Conservation (phyloP, 2,888 invertebrate species). For the Autographa gamma region DNA sequence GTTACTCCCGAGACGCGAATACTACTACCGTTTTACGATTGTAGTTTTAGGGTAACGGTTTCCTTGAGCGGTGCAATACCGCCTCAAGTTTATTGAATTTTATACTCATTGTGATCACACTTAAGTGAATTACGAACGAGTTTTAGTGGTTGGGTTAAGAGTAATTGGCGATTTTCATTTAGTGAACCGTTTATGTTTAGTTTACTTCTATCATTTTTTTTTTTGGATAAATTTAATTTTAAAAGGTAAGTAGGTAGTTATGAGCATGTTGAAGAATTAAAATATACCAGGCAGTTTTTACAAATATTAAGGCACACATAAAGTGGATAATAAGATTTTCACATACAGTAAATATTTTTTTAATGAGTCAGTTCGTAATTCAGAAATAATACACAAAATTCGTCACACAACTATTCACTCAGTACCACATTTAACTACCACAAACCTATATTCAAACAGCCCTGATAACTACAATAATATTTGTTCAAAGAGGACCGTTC, state of each 20-base stretch:
- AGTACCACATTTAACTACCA: no score
- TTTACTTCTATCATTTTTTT: no score
- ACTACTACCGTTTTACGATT: constrained; percentile 81
- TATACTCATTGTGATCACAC: constrained; percentile 60
- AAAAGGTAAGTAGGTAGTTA: no score
- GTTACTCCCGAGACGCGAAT: constrained; percentile 79
- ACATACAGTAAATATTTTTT: no score
- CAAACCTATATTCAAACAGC: not conserved
- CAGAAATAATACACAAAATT: no score
- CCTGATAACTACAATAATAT: not conserved
- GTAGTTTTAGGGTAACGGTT: constrained; percentile 78
- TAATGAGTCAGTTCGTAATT: no score
- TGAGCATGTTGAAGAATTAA: no score
- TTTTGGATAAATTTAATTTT: no score
- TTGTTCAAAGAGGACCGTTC: not conserved
- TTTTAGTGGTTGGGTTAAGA: constrained; percentile 53
- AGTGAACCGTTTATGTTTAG: constrained; percentile 37
- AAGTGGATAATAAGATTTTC: no score
- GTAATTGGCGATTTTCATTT: constrained; percentile 52
- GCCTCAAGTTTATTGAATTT: constrained; percentile 69
- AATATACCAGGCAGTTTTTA: no score
- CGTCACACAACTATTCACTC: no score
- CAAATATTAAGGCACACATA: no score
- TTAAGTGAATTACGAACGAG: constrained; percentile 62
- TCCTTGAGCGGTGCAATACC: constrained; percentile 58